A percentile compares a stretch with the other conserved stretches of the same genome.
These are phyloP conservation scores for Oithona nana DNA, from an alignment of 2,888 invertebrate genomes.

Conservation along the genomic window DNA sequence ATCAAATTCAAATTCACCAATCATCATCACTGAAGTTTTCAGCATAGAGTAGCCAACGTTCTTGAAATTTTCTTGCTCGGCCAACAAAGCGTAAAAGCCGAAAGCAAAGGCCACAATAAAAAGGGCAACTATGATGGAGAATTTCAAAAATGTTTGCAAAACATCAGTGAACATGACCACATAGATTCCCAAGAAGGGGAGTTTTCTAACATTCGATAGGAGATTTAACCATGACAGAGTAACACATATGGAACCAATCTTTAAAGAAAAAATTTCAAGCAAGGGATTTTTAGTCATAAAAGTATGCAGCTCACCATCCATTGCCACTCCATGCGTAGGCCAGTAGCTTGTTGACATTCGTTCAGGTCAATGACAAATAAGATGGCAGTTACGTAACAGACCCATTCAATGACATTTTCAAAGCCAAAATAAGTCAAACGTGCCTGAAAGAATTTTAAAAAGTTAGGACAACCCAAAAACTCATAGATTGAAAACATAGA, in stretches of 20 bases:
- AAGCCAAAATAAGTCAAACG: constrained; percentile 30
- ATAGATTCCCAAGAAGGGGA: constrained; percentile 28
- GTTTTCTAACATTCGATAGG: constrained; percentile 27
- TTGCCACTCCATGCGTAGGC: constrained; percentile 20
- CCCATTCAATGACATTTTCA: constrained; percentile 33
- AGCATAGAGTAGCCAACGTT: constrained; percentile 24
- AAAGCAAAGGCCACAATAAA: constrained; percentile 26
- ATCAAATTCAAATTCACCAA: constrained; percentile 28
- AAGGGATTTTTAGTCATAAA: not conserved
- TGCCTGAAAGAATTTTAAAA: constrained; percentile 20
- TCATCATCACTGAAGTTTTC: constrained; percentile 29
- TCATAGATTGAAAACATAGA: no score
- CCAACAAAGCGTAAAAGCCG: constrained; percentile 24
- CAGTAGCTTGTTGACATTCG: constrained; percentile 23
- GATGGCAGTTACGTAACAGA: constrained; percentile 30
- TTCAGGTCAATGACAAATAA: constrained; percentile 30
- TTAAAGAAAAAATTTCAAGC: no score
- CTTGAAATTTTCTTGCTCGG: constrained; percentile 23
- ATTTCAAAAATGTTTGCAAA: constrained; percentile 27
- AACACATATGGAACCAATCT: constrained; percentile 30
- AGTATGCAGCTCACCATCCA: no score
- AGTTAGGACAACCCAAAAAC: not conserved
- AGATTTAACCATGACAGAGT: constrained; percentile 31
- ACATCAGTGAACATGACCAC: constrained; percentile 30
- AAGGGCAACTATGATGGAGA: constrained; percentile 27